Conservation (phyloP, 2,797 vertebrate genomes). For the Alca torda region DNA sequence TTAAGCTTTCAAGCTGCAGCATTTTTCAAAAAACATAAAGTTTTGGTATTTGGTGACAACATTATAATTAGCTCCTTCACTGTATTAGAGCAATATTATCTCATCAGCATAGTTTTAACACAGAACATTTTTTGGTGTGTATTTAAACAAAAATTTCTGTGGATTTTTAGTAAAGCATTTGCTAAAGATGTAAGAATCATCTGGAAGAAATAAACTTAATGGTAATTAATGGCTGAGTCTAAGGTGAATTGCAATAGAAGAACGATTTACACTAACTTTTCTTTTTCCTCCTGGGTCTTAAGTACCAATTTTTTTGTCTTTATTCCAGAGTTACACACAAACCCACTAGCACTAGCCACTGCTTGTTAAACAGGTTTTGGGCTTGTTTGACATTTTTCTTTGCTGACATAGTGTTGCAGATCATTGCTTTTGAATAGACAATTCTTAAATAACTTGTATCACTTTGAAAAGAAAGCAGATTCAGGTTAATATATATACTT, state of each 20-base stretch:
- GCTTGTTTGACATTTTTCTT: background rate
- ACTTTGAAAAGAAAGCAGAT: background rate
- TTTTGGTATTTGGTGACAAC: background rate
- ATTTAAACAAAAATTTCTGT: background rate
- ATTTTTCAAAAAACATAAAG: background rate
- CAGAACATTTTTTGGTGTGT: background rate
- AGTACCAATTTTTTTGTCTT: background rate
- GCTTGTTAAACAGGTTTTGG: background rate
- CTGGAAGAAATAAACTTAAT: background rate
- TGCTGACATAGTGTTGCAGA: background rate
- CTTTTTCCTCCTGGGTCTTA: background rate
- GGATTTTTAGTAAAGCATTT: background rate
- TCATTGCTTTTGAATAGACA: background rate
- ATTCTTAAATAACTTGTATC: background rate
- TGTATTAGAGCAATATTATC: background rate
- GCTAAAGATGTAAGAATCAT: background rate
- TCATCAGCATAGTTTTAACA: background rate
- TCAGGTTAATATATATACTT: background rate
- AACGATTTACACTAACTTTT: background rate
- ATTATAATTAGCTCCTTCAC: background rate
- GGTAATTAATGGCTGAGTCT: background rate
- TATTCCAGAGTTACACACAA: background rate
- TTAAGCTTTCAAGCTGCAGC: background rate
- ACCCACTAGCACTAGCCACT: background rate
- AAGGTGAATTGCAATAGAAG: background rate